Evolutionary conservation across 1,140 invertebrate species (phyloP), one percentile per base, ranked within the genome.

Genomic region (Physella acuta): DNA sequence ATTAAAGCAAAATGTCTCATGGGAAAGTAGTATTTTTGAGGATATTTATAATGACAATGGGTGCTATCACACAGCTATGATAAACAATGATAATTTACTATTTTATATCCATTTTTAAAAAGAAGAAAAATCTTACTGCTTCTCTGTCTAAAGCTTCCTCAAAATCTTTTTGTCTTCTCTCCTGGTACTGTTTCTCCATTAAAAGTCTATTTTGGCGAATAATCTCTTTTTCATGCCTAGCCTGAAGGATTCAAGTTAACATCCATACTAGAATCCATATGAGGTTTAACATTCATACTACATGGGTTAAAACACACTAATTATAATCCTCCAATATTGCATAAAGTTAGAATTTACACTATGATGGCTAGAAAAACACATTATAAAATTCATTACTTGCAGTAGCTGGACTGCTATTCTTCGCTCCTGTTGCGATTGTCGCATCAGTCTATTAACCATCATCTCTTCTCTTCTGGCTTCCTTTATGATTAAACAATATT

Each of bases 321-420:
- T n/a, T n/a, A n/a, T n/a, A n/a, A n/a, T n/a, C n/a, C n/a, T n/a
- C n/a, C n/a, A n/a, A n/a, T n/a, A n/a, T n/a, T n/a, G n/a, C n/a
- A n/a, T n/a, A n/a, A n/a, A n/a, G n/a, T n/a, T n/a, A n/a, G n/a
- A n/a, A n/a, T n/a, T n/a, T n/a, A n/a, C n/a, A n/a, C n/a, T n/a
- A n/a, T n/a, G n/a, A n/a, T n/a, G n/a, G n/a, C n/a, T n/a, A n/a
- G n/a, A n/a, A n/a, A n/a, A n/a, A n/a, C n/a, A n/a, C n/a, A n/a
- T n/a, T n/a, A 55, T 55, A 55, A 8, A 20, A 55, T 5, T 11
- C 58, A 60, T 34, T 34, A 68, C 66, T 33, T 60, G 84, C 24
- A 86, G 73, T 44, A 86, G 72, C 76, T 86, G 84, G 36, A 84
- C 84, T 37, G 82, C 83, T 59, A 86, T 84, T 52, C 84, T 74